Base-by-base conservation (phyloP, 2,888 invertebrate genomes). In the Xanthia togata region DNA sequence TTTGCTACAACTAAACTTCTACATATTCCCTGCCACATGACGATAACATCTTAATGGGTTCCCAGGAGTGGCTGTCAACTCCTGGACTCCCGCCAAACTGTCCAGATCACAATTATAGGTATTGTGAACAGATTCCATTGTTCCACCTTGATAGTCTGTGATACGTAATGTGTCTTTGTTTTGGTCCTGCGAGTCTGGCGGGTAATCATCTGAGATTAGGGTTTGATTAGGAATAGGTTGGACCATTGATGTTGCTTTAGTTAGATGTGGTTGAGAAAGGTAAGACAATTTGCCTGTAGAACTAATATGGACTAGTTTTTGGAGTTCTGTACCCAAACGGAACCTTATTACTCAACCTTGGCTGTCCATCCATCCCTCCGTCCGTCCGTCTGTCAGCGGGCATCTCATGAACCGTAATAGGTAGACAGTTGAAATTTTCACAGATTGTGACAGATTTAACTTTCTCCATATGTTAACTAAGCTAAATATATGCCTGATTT, bases 31-130 rank as follows among this genome's bases (percentile, higher is more conserved):
- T 71, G 2, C 31, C 23, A 23, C 5, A 41, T 41, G 83, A 14
- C 70, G 89, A 87, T 87, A 88, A 85, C 77, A 88, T 88, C 88
- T 89, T 88, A 89, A 89, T 89, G 85, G 83, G 80, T 73, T 83
- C 88, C 85, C 88, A 81, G 82, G 89, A 87, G 89, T 88, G 70
- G 63, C 81, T 88, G 88, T 88, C 88, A 88, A 89, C 89, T 83
- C 76, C 88, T 88, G 88, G 88, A 86, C 77, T 63, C 38, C 59
- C 67, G 88, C 88, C 88, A 88, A 89, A 81, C 79, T 76, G 81
- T 75, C 79, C 79, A 79, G 86, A 87, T 85, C 88, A 78, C 76
- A 79, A 73, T 87, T 82, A 87, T 87, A 85, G 83, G 78, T 89
- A 84, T 74, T 75, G 79, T 76, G 76, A 76, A 77, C 86, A 86